Base-by-base conservation (phyloP, 2,888 invertebrate species). In the Tachystola acroxantha region DNA sequence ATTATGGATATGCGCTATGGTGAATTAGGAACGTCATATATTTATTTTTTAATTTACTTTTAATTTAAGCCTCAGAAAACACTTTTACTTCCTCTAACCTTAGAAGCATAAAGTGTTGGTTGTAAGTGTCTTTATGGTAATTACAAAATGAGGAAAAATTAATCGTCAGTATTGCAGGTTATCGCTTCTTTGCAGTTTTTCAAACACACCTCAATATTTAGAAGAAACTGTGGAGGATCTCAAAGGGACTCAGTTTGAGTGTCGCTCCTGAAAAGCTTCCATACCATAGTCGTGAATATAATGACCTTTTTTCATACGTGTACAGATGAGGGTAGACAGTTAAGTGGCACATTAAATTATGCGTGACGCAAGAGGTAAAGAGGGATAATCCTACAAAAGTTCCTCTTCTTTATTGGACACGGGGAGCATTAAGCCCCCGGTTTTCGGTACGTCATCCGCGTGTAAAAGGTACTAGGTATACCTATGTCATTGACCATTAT, bases 301-400 rank as follows among this genome's bases (percentile, higher is more conserved):
- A 31, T 37, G 37, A 24, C 45, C 55, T 51, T 53, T 50, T 53
- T 61, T 56, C 54, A 54, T 59, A 51, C 52, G 53, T 57, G 50
- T 51, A 43, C 57, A 52, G 72, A 80, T 68, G 60, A 76, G 80
- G 79, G 80, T 79, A 64, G 73, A 79, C 79, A 77, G 64, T 52
- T 54, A 72, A 71, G 59, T 73, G 79, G 66, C 77, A 73, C 61
- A 69, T 79, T 78, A 79, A 78, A 78, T 78, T 77, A 77, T 77
- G 70, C 73, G 67, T 68, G 63, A 65, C 73, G 58, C 52, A 57
- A 48, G 54, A 73, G 65, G 78, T 74, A 77, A 78, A 69, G 66
- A 77, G 73, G 81, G 82, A 79, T 82, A 82, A 82, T 77, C 81
- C 73, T 46, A 43, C 58, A 64, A 69, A 70, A 60, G 63, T 73